Base-by-base conservation (phyloP, 37 sponge, comb jelly and placozoan species). In the Tethya wilhelma region DNA sequence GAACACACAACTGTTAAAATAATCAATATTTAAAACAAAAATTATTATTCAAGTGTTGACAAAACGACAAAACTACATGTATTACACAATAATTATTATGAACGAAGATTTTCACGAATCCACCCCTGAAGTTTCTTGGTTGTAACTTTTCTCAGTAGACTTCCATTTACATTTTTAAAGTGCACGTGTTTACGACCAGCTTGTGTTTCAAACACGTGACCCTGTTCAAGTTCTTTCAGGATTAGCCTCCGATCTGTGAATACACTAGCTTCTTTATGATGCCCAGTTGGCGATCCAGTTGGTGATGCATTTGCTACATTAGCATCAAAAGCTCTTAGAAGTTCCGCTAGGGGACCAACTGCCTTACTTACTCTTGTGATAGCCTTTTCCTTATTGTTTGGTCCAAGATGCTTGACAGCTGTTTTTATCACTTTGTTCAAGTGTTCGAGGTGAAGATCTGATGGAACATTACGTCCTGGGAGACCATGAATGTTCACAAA, bases 361-460 rank as follows among this genome's bases (percentile, higher is more conserved):
- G 57, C 67, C 34, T 74, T 68, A 60, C 74, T 62, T 23, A 30
- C 25, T 68, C 80, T 12, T 12, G 34, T 29, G 34, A 79, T 79
- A 39, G 69, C 57, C 12, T 67, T 33, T 20, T 29, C 38, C 4
- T 69, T 79, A 56, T 67, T 79, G 41, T 79, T 79, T 14, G 70
- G 57, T 22, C 80, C 80, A 12, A 79, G 69, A 34, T 56, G 59
- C 5, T 68, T 59, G 8, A 79, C 39, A 2, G 59, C n/a, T 33
- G 63, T 28, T 62, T 79, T 79, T 32, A 38, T 38, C 29, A 74
- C 12, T 17, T 76, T 23, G 38, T 83, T 83, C 0, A 83, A 17
- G 42, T 83, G 84, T 33, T 83, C 84, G 69, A 81, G 71, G 69
- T 65, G 58, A 23, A 81, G 82, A 57, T 74, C 84, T 56, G 38